Conservation (phyloP, 2,888 invertebrate genomes). For the Lapara coniferarum region DNA sequence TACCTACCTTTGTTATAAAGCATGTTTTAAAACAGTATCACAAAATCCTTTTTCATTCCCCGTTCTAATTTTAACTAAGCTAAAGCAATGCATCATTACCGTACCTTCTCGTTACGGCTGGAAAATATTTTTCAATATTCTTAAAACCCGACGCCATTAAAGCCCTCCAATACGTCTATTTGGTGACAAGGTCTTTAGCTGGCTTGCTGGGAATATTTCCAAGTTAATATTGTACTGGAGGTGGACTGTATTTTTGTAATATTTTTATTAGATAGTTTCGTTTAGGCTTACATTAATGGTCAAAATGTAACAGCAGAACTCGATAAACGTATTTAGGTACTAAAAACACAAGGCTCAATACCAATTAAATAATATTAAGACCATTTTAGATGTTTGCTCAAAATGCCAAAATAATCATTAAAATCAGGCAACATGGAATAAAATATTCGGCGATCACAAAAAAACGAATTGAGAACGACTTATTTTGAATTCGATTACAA, state of each 20-base stretch:
- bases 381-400: too few relatives aligned
- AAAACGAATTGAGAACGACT: too few relatives aligned
- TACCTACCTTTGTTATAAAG: too few relatives aligned
- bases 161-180: slow-evolving; percentile 18
- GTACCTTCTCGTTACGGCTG: neutral
- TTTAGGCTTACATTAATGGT: neutral
- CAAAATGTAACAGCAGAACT: too few relatives aligned
- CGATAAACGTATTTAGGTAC: too few relatives aligned
- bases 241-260: neutral
- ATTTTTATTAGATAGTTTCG: neutral
- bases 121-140: slow-evolving; percentile 9
- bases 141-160: slow-evolving; percentile 10
- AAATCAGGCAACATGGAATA: too few relatives aligned
- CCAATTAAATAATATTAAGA: too few relatives aligned
- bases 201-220: slow-evolving; percentile 7
- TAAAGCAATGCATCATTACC: slow-evolving; percentile 10
- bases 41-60: neutral
- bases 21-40: too few relatives aligned
- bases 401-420: too few relatives aligned
- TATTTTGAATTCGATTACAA: too few relatives aligned
- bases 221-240: slow-evolving; percentile 2
- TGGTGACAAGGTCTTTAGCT: slow-evolving; percentile 20
- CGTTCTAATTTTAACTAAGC: neutral
- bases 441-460: too few relatives aligned
- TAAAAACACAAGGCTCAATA: too few relatives aligned